Base-by-base conservation (phyloP, 2,888 invertebrate genomes). In the Alsophila aescularia region DNA sequence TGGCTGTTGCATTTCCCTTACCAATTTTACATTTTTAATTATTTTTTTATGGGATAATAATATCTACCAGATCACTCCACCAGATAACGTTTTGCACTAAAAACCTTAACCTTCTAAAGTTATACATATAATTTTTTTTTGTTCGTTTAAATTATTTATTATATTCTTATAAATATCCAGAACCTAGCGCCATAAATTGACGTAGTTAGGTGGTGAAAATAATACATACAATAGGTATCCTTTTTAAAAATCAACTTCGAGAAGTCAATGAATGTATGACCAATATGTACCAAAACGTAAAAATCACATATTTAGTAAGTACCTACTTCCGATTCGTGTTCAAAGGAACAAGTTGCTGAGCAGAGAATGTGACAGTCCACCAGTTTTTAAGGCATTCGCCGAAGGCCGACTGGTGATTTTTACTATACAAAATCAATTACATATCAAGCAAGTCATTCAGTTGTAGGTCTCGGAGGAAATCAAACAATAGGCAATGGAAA, bases 291-390 rank as follows among this genome's bases (percentile, higher is more conserved):
- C 35, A 14, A 35, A 14, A 14, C 8, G 9, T 31, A 31, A 31
- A n/a, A n/a, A 2, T 2, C 1, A 31, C n/a, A 8, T 39, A 41
- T 47, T 52, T 37, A 10, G 27, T 61, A 41, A 45, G 24, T 54
- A n/a, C n/a, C n/a, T 47, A 72, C 73, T 75, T 76, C 75, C 75
- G 75, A 72, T 68, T 52, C 21, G 44, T 60, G 58, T 53, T 60
- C 41, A 52, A 60, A 60, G 50, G 64, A 64, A 70, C 63, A 64
- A 50, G 57, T 53, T 14, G 13, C 24, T 58, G 69, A 62, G 69
- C 72, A 79, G 83, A 77, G 85, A 85, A 81, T 77, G 86, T 74
- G 62, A 55, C 69, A 62, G 75, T 71, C 73, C 72, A 73, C 73
- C 63, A 68, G 66, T 82, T 78, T 82, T 80, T 79, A 76, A 72